Percentiles rank a stretch among this genome's conserved stretches.
phyloP scores from a whole-genome alignment of 2,113 vertebrate genomes.

The Nothoprocta pentlandii region DNA sequence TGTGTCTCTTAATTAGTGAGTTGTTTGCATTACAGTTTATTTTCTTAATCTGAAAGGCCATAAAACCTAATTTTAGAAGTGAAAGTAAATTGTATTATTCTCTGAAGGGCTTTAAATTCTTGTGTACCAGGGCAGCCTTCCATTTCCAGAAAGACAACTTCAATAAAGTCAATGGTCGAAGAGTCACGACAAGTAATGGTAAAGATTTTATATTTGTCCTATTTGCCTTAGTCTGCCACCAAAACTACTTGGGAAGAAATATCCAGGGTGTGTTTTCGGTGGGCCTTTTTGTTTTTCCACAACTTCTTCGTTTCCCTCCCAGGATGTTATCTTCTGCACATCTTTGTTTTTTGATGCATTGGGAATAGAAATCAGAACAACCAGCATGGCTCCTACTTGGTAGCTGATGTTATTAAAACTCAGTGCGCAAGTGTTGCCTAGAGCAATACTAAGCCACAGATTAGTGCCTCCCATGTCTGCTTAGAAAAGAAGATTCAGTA shows the following conservation, averaged over 20 bases:
- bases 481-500: background rate
- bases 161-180: slow-evolving; percentile 1
- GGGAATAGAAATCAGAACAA: background rate
- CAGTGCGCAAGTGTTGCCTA: background rate
- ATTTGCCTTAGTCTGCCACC: background rate
- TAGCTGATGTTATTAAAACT: background rate
- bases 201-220: background rate
- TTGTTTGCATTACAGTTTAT: background rate
- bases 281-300: too few species aligned
- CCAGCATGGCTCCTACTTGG: background rate
- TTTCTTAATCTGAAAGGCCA: background rate
- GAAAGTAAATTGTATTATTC: background rate
- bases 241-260: background rate
- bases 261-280: background rate
- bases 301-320: background rate
- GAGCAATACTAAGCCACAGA: background rate
- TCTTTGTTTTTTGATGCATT: background rate
- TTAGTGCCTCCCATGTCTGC: background rate
- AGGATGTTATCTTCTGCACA: background rate
- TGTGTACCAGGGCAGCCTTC: background rate
- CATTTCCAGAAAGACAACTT: slow-evolving; percentile 15
- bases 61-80: background rate
- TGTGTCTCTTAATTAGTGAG: background rate
- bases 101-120: background rate
- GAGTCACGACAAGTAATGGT: background rate